Evolutionary conservation across 1,140 invertebrate species (phyloP).

Genomic region (Drosophila oshimai): DNA sequence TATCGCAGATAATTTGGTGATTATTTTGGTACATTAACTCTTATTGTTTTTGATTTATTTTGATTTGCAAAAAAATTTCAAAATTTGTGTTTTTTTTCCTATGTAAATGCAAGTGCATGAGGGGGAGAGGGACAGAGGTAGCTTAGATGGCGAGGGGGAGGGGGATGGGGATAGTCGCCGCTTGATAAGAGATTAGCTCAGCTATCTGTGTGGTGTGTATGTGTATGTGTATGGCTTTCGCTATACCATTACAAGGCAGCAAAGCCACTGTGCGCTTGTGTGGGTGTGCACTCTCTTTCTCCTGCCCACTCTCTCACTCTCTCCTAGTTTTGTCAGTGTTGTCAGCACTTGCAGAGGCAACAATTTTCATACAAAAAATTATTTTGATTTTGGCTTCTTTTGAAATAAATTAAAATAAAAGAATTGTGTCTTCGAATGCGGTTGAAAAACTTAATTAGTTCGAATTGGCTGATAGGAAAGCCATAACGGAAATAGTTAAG

Average conservation of each 20-base stretch:
- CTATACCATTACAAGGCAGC: slow-evolving; percentile 1
- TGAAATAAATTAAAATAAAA: not conserved
- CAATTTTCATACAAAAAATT: not conserved
- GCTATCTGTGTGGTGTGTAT: slow-evolving; percentile 7
- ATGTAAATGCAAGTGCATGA: not conserved
- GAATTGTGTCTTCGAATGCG: too few relatives aligned
- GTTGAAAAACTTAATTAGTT: too few relatives aligned
- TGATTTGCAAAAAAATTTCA: slow-evolving; percentile 28
- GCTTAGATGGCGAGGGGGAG: not conserved
- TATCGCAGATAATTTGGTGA: too few relatives aligned
- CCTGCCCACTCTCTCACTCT: not conserved
- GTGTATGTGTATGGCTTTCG: slow-evolving; percentile 19
- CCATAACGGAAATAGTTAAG: too few relatives aligned
- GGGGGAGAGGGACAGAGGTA: not conserved
- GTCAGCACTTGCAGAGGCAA: not conserved
- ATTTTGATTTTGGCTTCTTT: too few relatives aligned
- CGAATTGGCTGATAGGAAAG: too few relatives aligned
- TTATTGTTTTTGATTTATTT: too few relatives aligned
- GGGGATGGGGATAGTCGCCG: slow-evolving; percentile 6
- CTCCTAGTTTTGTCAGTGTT: not conserved
- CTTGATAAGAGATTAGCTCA: slow-evolving; percentile 73
- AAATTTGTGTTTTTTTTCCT: not conserved
- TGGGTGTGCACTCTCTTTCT: not conserved
- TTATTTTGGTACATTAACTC: too few relatives aligned
- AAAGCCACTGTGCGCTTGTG: slow-evolving; percentile 2